A percentile compares a stretch with the other conserved stretches of the same genome.
Evolutionary conservation across 2,888 invertebrate species (phyloP).

Genomic region (Tenthredo amoena): DNA sequence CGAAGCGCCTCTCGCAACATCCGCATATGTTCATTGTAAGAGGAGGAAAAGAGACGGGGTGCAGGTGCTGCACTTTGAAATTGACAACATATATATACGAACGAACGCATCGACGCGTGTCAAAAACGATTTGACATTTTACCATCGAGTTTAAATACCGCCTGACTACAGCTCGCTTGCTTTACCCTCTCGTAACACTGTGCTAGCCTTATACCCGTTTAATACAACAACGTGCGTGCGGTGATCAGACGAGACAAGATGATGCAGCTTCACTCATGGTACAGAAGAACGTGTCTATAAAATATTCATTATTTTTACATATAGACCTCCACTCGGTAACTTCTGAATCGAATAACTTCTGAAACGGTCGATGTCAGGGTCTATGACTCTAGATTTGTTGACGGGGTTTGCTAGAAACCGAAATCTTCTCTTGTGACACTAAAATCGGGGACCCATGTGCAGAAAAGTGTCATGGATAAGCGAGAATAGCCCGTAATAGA

Average conservation of each 20-base stretch:
- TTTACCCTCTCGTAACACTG: background rate
- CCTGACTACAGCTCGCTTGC: background rate
- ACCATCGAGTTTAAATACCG: conserved; percentile 33
- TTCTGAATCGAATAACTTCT: too few species aligned
- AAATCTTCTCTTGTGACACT: too few species aligned
- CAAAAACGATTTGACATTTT: conserved; percentile 33
- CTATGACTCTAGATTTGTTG: too few species aligned
- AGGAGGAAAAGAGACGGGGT: background rate
- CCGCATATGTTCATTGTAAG: background rate
- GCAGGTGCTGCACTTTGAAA: conserved; percentile 25
- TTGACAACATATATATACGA: conserved; percentile 17
- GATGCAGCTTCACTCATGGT: background rate
- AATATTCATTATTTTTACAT: background rate
- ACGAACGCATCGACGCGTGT: conserved; percentile 12
- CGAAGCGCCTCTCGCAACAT: background rate
- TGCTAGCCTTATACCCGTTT: background rate
- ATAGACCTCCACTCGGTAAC: too few species aligned
- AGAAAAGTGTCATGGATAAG: too few species aligned
- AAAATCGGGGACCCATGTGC: too few species aligned
- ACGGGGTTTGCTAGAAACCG: too few species aligned
- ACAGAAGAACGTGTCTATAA: background rate
- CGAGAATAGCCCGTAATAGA: too few species aligned
- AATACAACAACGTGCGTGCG: background rate
- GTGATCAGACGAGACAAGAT: conserved; percentile 14
- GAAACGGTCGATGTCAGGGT: too few species aligned